Conservation (phyloP, 2,113 vertebrate species). For the Aix galericulata region DNA sequence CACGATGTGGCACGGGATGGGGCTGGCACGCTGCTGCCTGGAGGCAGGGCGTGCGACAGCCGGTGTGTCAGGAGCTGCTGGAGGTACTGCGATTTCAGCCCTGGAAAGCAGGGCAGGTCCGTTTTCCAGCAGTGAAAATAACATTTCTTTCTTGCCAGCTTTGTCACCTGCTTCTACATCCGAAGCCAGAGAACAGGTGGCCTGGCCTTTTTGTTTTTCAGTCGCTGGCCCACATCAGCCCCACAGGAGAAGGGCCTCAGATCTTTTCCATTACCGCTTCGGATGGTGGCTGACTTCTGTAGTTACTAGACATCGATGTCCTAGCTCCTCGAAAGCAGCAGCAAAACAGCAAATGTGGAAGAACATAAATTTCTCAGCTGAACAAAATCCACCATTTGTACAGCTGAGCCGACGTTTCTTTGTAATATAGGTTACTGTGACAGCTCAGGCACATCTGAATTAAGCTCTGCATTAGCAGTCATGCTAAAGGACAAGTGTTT, state of each 20-base stretch:
- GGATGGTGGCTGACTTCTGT: not conserved
- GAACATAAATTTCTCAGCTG: not conserved
- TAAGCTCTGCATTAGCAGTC: not conserved
- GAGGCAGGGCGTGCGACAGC: not conserved
- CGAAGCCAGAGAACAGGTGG: not conserved
- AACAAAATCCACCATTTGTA: not conserved
- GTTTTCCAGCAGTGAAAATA: not conserved
- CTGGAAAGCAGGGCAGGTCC: rapidly evolving
- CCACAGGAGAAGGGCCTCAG: not conserved
- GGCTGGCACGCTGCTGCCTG: not conserved
- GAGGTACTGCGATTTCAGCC: not conserved
- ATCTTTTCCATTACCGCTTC: not conserved
- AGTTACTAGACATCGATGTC: not conserved
- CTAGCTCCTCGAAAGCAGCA: not conserved
- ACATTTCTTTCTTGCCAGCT: not conserved
- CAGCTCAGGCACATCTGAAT: not conserved
- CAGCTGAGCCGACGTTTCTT: not conserved
- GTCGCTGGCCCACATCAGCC: not conserved
- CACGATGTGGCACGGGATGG: not conserved
- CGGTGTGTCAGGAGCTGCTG: not conserved
- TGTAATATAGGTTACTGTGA: not conserved
- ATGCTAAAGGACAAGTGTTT: not conserved
- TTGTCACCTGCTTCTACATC: not conserved
- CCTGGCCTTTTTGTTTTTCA: not conserved
- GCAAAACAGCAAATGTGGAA: not conserved